Evolutionary conservation across 2,888 invertebrate species (phyloP).

Genomic region (Mimachlamys varia): DNA sequence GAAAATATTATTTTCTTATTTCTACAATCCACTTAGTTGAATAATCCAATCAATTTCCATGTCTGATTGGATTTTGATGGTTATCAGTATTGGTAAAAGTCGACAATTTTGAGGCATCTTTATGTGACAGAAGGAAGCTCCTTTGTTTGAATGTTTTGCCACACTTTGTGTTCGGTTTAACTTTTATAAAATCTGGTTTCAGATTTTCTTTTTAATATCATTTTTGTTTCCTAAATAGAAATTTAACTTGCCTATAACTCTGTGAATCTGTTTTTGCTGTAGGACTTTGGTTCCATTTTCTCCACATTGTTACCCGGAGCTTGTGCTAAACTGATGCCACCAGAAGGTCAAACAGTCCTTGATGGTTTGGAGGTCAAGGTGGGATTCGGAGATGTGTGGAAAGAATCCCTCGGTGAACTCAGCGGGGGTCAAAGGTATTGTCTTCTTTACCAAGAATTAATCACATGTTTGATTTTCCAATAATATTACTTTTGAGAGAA

Average conservation of each 20-base stretch:
- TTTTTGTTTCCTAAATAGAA: neutral
- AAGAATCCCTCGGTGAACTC: slow-evolving; percentile 96
- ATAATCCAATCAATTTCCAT: no score
- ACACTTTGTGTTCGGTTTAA: no score
- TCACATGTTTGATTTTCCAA: neutral
- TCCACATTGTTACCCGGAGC: slow-evolving; percentile 94
- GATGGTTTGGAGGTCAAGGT: slow-evolving; percentile 95
- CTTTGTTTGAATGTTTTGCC: no score
- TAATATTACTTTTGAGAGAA: neutral
- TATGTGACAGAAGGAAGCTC: no score
- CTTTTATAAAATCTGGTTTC: no score
- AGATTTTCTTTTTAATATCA: neutral
- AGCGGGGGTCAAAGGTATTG: slow-evolving; percentile 95
- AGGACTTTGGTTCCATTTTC: slow-evolving; percentile 97
- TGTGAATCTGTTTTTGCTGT: neutral
- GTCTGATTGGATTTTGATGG: no score
- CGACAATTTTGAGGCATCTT: no score
- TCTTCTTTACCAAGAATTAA: no score
- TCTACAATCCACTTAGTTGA: no score
- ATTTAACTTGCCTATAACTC: neutral
- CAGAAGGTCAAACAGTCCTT: slow-evolving; percentile 88
- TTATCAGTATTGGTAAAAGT: no score
- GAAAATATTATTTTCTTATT: neutral
- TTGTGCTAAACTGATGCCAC: slow-evolving; percentile 91
- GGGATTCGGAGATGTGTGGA: slow-evolving; percentile 96